Evolutionary conservation across 2,888 invertebrate genomes (phyloP), one percentile per base, ranked within the genome.

Genomic region (Acrocyrtus sp.): DNA sequence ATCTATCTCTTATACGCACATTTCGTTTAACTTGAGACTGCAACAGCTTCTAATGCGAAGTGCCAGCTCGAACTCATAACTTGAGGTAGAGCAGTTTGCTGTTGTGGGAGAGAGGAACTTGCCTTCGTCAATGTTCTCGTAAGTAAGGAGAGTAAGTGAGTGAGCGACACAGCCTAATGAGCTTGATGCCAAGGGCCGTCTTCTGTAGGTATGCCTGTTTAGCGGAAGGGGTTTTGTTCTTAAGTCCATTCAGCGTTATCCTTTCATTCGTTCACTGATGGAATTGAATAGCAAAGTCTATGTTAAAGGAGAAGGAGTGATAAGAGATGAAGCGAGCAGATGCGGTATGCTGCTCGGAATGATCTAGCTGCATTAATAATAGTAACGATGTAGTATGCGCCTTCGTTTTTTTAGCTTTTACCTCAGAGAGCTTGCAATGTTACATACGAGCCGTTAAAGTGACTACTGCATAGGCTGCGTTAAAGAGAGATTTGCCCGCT

Each of bases 251-350:
- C n/a, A n/a, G n/a, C n/a, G n/a, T n/a, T n/a, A n/a, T n/a, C n/a
- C n/a, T n/a, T n/a, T n/a, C n/a, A n/a, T n/a, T n/a, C n/a, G n/a
- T n/a, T n/a, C n/a, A n/a, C n/a, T n/a, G n/a, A n/a, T n/a, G n/a
- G n/a, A n/a, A n/a, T n/a, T 53, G 53, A 27, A 43, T 47, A n/a
- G 56, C 19, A 19, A 53, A 60, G 68, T 51, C 69, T 70, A 70
- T 70, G 70, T 70, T 70, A 70, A 70, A 62, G 70, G 70, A 70
- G 70, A 62, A 45, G n/a, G n/a, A n/a, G n/a, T n/a, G n/a, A n/a
- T 50, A 48, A 24, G 17, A 54, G 62, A 69, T 69, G 61, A 54
- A 56, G 50, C 61, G 29, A 54, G 61, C 54, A 61, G 67, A 58
- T 60, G 51, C 60, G n/a, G n/a, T n/a, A n/a, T n/a, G n/a, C n/a